Percentiles rank a stretch among this genome's conserved stretches.
Conservation (phyloP, 2,113 vertebrate species). For the Ancistrus triradiatus region DNA sequence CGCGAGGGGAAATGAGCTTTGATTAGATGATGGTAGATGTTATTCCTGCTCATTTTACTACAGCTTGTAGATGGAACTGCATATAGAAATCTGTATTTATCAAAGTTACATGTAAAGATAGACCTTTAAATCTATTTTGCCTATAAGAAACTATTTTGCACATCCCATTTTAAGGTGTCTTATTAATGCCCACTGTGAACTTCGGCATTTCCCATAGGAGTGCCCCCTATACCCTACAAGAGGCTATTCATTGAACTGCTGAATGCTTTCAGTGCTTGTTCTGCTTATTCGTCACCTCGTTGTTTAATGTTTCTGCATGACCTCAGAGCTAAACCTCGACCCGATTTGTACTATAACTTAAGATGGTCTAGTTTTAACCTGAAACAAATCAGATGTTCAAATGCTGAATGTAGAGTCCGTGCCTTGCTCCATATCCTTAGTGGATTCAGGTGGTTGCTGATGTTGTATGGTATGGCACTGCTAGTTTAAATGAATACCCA, state of each 20-base stretch:
- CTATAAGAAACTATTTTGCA: conserved; percentile 63
- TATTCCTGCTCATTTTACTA: not conserved
- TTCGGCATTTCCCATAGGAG: not conserved
- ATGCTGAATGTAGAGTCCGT: conserved; percentile 5
- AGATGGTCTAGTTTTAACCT: not conserved
- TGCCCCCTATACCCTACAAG: no score
- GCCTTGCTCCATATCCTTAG: conserved; percentile 4
- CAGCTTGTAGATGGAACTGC: conserved; percentile 39
- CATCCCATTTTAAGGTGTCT: conserved; percentile 23
- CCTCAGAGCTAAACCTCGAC: no score
- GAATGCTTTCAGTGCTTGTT: not conserved
- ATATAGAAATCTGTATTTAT: conserved; percentile 54
- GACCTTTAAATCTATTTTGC: conserved; percentile 60
- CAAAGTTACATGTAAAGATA: conserved; percentile 50
- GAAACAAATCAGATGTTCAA: not conserved
- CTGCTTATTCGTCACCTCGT: no score
- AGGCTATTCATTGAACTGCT: conserved; percentile 19
- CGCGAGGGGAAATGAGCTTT: conserved; percentile 14
- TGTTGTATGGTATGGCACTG: no score
- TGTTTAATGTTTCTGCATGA: conserved; percentile 25
- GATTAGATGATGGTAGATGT: conserved; percentile 26
- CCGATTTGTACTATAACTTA: not conserved
- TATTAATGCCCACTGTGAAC: conserved; percentile 16
- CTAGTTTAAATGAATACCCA: no score
- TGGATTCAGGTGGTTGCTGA: no score